These are phyloP conservation scores for Synaphobranchus kaupii DNA, from an alignment of 2,797 vertebrate species.

Conservation along the genomic window DNA sequence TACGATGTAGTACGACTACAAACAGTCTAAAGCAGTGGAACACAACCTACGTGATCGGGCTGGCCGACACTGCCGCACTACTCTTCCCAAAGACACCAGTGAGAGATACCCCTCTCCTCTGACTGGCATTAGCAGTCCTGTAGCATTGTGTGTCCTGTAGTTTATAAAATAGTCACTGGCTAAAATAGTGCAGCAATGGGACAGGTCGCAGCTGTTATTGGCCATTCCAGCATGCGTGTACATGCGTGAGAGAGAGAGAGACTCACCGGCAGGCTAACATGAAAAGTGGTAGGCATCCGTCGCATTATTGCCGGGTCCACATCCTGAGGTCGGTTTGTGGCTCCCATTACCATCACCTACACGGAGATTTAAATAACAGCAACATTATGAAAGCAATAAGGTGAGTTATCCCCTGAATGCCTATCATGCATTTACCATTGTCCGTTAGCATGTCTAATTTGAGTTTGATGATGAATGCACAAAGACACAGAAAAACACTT, in stretches of 20 bases:
- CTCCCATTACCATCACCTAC: slow-evolving; percentile 82
- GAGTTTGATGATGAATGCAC: not conserved
- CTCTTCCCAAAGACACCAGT: not conserved
- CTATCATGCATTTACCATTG: not conserved
- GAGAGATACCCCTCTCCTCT: not conserved
- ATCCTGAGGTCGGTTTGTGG: slow-evolving; percentile 80
- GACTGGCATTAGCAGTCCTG: not conserved
- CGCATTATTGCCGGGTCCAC: slow-evolving; percentile 78
- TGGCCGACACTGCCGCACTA: not conserved
- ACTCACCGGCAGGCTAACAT: slow-evolving; percentile 75
- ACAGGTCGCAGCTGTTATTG: not conserved
- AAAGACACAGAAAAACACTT: not conserved
- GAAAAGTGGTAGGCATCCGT: slow-evolving; percentile 75
- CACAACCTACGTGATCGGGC: not conserved
- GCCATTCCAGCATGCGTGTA: not conserved
- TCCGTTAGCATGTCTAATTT: not conserved
- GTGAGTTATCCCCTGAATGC: not conserved
- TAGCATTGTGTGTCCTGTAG: not conserved
- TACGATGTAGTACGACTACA: no score
- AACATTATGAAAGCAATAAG: not conserved
- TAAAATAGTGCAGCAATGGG: not conserved
- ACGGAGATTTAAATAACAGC: not conserved
- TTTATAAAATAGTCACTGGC: not conserved
- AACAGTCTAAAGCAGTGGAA: not conserved
- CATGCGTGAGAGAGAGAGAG: not conserved